Conservation (phyloP, 2,113 vertebrate genomes). For the Daphoenositta chrysoptera region DNA sequence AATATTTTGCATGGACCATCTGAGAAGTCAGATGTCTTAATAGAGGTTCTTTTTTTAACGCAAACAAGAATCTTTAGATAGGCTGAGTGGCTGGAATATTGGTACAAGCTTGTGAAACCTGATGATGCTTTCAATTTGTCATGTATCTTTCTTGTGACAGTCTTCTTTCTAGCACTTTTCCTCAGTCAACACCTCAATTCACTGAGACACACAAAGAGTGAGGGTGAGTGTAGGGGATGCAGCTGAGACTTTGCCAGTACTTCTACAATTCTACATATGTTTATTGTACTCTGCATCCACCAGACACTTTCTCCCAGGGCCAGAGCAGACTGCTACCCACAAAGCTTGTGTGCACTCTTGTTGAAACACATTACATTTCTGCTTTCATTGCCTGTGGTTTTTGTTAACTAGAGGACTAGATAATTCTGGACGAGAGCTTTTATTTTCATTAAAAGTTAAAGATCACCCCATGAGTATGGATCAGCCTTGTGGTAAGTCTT, state of each 20-base stretch:
- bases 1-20: not conserved
- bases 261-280: not conserved
- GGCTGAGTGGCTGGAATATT: not conserved
- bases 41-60: not conserved
- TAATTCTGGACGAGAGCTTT: not conserved
- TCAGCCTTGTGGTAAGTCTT: not conserved
- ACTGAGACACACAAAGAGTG: not conserved
- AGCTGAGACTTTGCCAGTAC: not conserved
- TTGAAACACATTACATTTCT: not conserved
- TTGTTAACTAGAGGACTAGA: not conserved
- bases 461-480: not conserved
- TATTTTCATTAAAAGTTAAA: not conserved
- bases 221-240: not conserved
- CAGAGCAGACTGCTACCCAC: not conserved
- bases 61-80: not conserved
- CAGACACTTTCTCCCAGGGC: not conserved
- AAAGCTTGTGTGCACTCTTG: not conserved
- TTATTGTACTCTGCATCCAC: not conserved
- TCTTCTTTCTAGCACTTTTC: not conserved
- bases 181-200: not conserved
- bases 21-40: not conserved
- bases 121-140: not conserved
- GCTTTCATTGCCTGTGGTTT: not conserved
- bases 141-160: not conserved
- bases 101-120: not conserved